phyloP scores from a whole-genome alignment of 1,140 invertebrate species.

The Notospermus geniculatus region DNA sequence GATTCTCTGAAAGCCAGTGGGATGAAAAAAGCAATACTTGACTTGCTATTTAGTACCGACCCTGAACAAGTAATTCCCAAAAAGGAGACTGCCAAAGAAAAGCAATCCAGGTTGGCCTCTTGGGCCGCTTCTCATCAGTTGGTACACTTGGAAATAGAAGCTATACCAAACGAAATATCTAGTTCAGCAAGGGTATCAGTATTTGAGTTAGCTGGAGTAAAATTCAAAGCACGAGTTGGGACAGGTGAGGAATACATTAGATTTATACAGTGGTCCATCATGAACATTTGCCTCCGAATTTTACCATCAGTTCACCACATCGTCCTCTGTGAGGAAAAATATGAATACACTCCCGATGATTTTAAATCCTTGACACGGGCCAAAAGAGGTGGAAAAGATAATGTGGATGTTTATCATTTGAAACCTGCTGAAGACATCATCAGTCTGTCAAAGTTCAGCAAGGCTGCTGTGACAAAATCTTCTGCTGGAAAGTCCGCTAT shows the following conservation, averaged over 20 bases:
- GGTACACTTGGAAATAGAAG: background rate
- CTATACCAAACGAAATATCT: background rate
- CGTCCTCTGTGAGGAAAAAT: slow-evolving; percentile 20
- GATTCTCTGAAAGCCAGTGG: slow-evolving; percentile 13
- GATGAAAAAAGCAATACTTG: slow-evolving; percentile 15
- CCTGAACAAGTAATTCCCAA: background rate
- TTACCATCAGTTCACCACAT: background rate
- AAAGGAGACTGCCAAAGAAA: background rate
- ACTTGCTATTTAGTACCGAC: background rate
- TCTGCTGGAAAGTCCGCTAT: no score
- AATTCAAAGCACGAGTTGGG: background rate
- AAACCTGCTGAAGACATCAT: slow-evolving; percentile 15
- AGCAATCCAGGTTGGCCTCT: background rate
- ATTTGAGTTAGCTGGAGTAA: slow-evolving; percentile 16
- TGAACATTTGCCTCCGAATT: background rate
- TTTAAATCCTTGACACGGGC: slow-evolving; percentile 16
- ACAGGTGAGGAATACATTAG: slow-evolving; percentile 9
- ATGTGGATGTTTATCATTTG: slow-evolving; percentile 12
- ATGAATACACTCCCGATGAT: slow-evolving; percentile 17
- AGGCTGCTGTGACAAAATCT: slow-evolving; percentile 12
- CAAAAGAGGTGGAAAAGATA: slow-evolving; percentile 5
- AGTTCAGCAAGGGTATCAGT: background rate
- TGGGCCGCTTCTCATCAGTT: no score
- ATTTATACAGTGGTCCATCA: slow-evolving; percentile 15
- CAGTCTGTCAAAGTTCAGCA: slow-evolving; percentile 12